Evolutionary conservation across 2,888 invertebrate species (phyloP).

Genomic region (Drosophila peninsularis): DNA sequence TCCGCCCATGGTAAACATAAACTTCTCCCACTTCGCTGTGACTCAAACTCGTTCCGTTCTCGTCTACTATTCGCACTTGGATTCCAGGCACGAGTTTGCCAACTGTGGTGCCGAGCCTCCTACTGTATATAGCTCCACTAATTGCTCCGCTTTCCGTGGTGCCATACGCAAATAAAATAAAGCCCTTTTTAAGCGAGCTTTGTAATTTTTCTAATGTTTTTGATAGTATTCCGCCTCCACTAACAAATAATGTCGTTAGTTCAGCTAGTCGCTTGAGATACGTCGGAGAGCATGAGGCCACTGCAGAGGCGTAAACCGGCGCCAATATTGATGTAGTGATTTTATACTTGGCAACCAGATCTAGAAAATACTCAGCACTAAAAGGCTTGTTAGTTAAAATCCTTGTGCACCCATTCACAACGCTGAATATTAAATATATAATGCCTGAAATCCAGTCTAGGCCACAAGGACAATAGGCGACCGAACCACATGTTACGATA

Average conservation of each 20-base stretch:
- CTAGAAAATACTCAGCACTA: constrained; percentile 49
- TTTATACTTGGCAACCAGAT: constrained; percentile 57
- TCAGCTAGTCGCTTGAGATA: constrained; percentile 22
- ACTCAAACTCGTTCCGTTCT: constrained; percentile 56
- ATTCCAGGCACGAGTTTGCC: constrained; percentile 56
- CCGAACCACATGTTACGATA: constrained; percentile 20
- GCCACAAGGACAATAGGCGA: constrained; percentile 38
- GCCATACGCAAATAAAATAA: constrained; percentile 37
- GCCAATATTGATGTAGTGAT: constrained; percentile 38
- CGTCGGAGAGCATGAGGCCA: constrained; percentile 36
- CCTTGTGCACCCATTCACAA: constrained; percentile 46
- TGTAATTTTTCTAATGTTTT: constrained; percentile 8
- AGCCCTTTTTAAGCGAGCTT: constrained; percentile 20
- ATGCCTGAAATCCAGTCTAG: constrained; percentile 66
- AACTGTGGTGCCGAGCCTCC: constrained; percentile 27
- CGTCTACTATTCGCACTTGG: constrained; percentile 61
- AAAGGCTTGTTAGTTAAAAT: constrained; percentile 58
- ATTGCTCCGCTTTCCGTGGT: constrained; percentile 48
- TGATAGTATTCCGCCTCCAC: constrained; percentile 36
- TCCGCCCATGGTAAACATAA: constrained; percentile 27
- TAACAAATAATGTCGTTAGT: constrained; percentile 8
- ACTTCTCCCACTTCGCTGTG: constrained; percentile 69
- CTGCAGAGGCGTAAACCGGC: constrained; percentile 51
- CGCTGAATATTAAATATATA: constrained; percentile 19
- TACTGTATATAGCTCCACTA: neutral